These are phyloP conservation scores for Delia radicum DNA, from an alignment of 1,140 invertebrate species.

Conservation along the genomic window DNA sequence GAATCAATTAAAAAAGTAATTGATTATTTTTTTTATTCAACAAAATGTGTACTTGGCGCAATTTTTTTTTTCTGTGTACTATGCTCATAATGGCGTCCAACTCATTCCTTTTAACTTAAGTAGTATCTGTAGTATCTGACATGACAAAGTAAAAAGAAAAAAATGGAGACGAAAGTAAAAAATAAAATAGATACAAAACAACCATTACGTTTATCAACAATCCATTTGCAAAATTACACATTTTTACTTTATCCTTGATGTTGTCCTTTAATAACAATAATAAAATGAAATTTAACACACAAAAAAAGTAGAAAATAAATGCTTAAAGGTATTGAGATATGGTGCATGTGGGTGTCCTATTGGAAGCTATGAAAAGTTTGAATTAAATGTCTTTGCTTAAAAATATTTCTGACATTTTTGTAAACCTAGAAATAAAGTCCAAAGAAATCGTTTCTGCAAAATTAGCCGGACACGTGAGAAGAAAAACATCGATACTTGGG, in stretches of 20 bases:
- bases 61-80: no score
- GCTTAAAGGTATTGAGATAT: not conserved
- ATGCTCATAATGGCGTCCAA: conserved; percentile 11
- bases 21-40: no score
- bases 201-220: conserved; percentile 20
- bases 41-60: no score
- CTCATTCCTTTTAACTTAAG: not conserved
- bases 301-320: not conserved
- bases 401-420: not conserved
- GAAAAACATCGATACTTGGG: no score
- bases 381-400: not conserved
- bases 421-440: no score
- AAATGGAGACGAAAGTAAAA: not conserved
- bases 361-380: not conserved
- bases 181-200: not conserved
- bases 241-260: not conserved
- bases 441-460: no score
- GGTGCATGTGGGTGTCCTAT: not conserved
- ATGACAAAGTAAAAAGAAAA: not conserved
- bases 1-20: no score
- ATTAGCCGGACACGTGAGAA: no score
- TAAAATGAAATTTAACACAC: not conserved
- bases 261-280: not conserved
- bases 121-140: not conserved
- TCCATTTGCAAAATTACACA: not conserved